Conservation (phyloP, 2,113 vertebrate genomes). For the Sinocyclocheilus rhinocerous region DNA sequence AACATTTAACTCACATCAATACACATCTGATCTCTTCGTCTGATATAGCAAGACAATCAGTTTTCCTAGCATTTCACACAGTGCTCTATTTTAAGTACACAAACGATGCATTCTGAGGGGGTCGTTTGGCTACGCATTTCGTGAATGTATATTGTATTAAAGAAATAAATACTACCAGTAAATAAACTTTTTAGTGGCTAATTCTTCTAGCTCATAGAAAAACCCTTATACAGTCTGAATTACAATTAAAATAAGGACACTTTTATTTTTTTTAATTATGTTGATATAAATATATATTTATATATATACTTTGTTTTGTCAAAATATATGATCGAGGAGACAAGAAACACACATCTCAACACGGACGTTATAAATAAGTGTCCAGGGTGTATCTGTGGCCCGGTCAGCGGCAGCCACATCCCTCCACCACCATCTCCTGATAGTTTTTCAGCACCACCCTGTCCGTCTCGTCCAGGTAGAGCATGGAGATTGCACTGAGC, state of each 20-base stretch:
- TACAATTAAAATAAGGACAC: slow-evolving; percentile 98
- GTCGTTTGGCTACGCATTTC: slow-evolving; percentile 60
- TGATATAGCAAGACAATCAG: slow-evolving; percentile 51
- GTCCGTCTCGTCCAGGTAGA: slow-evolving; percentile 97
- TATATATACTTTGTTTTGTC: slow-evolving; percentile 76
- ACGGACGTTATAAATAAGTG: slow-evolving; percentile 99
- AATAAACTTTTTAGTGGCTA: slow-evolving; percentile 67
- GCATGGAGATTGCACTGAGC: slow-evolving; percentile 99
- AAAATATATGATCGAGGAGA: slow-evolving; percentile 98
- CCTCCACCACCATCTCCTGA: slow-evolving; percentile 99
- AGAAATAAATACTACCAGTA: slow-evolving; percentile 83
- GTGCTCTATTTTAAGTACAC: slow-evolving; percentile 65
- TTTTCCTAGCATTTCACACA: slow-evolving; percentile 60
- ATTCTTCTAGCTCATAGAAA: slow-evolving; percentile 76
- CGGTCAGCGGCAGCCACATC: slow-evolving; percentile 91
- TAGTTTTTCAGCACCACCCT: slow-evolving; percentile 99
- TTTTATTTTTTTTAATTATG: slow-evolving; percentile 98
- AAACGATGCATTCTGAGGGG: slow-evolving; percentile 62
- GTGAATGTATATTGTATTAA: slow-evolving; percentile 69
- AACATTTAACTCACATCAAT: slow-evolving; percentile 32
- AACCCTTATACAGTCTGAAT: slow-evolving; percentile 80
- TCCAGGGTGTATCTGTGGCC: slow-evolving; percentile 65
- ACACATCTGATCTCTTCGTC: slow-evolving; percentile 60
- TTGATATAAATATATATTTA: slow-evolving; percentile 68
- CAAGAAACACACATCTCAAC: slow-evolving; percentile 83